Evolutionary conservation across 2,797 vertebrate genomes (phyloP).

Genomic region (Hoplostethus atlanticus): DNA sequence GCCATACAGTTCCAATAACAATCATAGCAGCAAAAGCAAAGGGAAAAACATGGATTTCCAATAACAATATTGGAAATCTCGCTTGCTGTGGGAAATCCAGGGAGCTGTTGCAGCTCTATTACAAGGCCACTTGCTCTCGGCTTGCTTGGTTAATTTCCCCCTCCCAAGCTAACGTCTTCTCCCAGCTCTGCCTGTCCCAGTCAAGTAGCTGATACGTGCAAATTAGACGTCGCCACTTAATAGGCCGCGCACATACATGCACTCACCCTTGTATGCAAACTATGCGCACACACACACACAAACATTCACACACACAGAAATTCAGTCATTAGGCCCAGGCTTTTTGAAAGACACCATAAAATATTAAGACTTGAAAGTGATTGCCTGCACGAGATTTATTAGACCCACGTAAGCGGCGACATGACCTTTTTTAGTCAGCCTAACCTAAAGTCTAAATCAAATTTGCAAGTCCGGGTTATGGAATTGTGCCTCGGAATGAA

Average conservation of each 20-base stretch:
- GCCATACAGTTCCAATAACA: no score
- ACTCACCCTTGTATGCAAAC: not conserved
- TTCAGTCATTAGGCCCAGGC: not conserved
- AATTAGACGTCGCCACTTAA: conserved; percentile 37
- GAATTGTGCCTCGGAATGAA: conserved; percentile 31
- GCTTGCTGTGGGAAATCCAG: conserved; percentile 11
- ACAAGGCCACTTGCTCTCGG: conserved; percentile 15
- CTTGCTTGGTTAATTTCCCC: conserved; percentile 9
- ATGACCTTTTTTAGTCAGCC: conserved; percentile 38
- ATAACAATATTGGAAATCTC: conserved; percentile 9
- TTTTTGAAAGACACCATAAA: not conserved
- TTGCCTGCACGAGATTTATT: conserved; percentile 30
- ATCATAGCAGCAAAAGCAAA: no score
- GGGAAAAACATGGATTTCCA: not conserved
- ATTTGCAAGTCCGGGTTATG: conserved; percentile 8
- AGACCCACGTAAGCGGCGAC: conserved; percentile 30
- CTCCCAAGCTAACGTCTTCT: not conserved
- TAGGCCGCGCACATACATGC: conserved; percentile 5
- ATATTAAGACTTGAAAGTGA: conserved; percentile 2
- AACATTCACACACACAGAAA: not conserved
- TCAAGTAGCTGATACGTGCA: conserved; percentile 22
- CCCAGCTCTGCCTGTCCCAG: conserved; percentile 17
- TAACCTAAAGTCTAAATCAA: conserved; percentile 27
- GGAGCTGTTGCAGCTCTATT: conserved; percentile 7
- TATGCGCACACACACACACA: not conserved